phyloP scores from a whole-genome alignment of 2,888 invertebrate genomes.

The Drosophila anceps region DNA sequence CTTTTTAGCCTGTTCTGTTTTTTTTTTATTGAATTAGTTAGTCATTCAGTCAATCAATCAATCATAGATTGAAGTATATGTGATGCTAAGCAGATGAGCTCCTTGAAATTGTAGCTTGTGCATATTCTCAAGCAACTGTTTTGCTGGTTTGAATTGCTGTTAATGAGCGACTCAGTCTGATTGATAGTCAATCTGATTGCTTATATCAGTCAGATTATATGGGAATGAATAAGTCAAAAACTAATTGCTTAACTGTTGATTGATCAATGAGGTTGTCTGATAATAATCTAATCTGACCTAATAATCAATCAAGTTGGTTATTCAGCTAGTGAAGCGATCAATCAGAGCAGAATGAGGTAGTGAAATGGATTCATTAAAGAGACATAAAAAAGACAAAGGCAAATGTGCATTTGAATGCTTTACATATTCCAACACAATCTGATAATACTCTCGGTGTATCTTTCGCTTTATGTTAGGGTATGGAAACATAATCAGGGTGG shows the following conservation, averaged over 20 bases:
- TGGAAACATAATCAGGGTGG: constrained; percentile 59
- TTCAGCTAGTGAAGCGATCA: background rate
- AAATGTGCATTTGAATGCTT: background rate
- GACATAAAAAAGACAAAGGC: no score
- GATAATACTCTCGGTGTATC: background rate
- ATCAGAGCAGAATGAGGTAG: background rate
- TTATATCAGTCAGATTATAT: background rate
- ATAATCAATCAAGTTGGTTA: background rate
- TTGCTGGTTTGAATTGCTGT: background rate
- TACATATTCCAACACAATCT: background rate
- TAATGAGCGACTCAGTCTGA: no score
- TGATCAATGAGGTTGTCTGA: background rate
- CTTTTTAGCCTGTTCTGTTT: no score
- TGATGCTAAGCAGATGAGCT: background rate
- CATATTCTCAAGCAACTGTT: background rate
- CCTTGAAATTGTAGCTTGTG: background rate
- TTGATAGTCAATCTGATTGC: background rate
- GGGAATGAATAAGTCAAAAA: background rate
- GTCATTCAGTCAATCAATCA: background rate
- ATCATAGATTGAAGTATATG: background rate
- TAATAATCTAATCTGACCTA: no score
- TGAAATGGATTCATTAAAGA: no score
- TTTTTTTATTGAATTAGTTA: background rate
- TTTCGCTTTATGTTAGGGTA: constrained; percentile 3
- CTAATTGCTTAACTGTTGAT: background rate